Percentiles rank a stretch among this genome's conserved stretches.
phyloP scores from a whole-genome alignment of 1,140 invertebrate species.

The Myzus persicae region DNA sequence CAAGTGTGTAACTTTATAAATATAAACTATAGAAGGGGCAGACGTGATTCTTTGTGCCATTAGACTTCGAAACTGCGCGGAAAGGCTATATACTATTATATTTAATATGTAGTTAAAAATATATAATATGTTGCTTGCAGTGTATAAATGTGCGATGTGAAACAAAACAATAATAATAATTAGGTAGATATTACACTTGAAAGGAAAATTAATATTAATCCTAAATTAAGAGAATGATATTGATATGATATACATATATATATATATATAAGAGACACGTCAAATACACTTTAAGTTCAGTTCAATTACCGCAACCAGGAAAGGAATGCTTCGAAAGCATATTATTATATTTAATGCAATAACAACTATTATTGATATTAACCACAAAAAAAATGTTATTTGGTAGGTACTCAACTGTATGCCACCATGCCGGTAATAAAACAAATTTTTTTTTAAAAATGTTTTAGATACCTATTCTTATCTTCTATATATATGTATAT shows the following conservation, averaged over 20 bases:
- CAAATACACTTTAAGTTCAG: background rate
- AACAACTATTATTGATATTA: background rate
- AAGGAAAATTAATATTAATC: background rate
- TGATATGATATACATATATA: background rate
- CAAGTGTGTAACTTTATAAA: background rate
- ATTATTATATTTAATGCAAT: too few relatives aligned
- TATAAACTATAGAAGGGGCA: background rate
- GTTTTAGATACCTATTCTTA: background rate
- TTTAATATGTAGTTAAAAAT: too few relatives aligned
- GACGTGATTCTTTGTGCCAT: background rate
- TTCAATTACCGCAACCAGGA: background rate
- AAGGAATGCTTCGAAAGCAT: background rate
- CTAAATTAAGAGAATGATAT: background rate
- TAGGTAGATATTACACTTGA: too few relatives aligned
- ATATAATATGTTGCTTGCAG: background rate
- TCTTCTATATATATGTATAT: too few relatives aligned
- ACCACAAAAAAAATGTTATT: background rate
- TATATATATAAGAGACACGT: background rate
- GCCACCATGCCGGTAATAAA: too few relatives aligned
- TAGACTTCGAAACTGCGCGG: too few relatives aligned
- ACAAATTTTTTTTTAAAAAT: background rate
- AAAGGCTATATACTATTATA: too few relatives aligned
- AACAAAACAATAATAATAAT: background rate
- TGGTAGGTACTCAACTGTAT: background rate
- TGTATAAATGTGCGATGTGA: background rate